Base-by-base conservation (phyloP, 2,113 vertebrate genomes). In the Ibidorhyncha struthersii region DNA sequence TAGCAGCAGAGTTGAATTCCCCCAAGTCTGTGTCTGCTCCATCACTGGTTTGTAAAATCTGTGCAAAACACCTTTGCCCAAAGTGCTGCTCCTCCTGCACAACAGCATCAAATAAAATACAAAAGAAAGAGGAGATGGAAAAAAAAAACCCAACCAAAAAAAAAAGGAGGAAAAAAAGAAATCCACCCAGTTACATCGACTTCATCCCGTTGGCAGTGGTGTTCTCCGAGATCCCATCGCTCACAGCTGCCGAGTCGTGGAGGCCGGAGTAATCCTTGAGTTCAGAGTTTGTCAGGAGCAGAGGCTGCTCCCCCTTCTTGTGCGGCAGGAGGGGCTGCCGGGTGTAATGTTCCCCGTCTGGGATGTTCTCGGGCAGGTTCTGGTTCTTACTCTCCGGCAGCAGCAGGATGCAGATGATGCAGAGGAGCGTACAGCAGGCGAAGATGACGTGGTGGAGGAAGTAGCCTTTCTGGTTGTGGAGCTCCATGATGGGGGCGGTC, bases 381-480 rank as follows among this genome's bases (percentile, higher is more conserved):
- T 99, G 99, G 89, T 98, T 98, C 59, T 99, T 98, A 77, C 99
- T 99, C 95, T 99, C 99, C 0, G 99, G 99, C 97, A 99, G 98
- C 97, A 99, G 98, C 91, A 99, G 98, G 89, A 99, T 99, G 97
- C 99, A 99, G 98, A 99, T 99, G 98, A 99, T 99, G 98, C 99
- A 99, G 97, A 99, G 99, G 95, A 99, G 99, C 0, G 99, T 99
- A 98, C 99, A 99, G 98, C 99, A 99, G 95, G 99, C 99, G 6
- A 99, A 99, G 98, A 99, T 99, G 97, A 99, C 98, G 3, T 99
- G 99, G 92, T 99, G 99, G 83, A 99, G 98, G 98, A 99, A 99
- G 98, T 99, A 99, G 87, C 99, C 99, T 97, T 99, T 99, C 98
- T 99, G 99, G 98, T 99, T 99, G 98, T 99, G 99, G 27, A 99